A percentile compares a stretch with the other conserved stretches of the same genome.
These are phyloP conservation scores for Cheilosia variabilis DNA, from an alignment of 2,888 invertebrate genomes.

Conservation along the genomic window DNA sequence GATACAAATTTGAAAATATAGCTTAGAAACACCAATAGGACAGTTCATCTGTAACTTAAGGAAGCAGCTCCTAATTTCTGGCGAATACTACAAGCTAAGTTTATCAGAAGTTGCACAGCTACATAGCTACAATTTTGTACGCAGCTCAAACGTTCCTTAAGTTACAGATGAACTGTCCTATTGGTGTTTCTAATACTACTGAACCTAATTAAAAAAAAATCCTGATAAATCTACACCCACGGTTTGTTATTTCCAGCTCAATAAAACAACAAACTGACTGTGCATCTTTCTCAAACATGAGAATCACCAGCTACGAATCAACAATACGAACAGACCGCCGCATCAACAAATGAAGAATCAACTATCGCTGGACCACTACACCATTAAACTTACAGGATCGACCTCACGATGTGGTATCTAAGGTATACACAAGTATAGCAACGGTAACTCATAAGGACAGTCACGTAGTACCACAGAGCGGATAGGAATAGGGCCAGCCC, in stretches of 20 bases:
- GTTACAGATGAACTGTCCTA: too few relatives aligned
- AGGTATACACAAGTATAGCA: not conserved
- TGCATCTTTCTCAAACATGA: not conserved
- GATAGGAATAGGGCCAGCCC: constrained; percentile 59
- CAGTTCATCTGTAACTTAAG: too few relatives aligned
- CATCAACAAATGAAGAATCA: not conserved
- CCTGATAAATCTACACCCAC: not conserved
- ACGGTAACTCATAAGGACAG: constrained; percentile 64
- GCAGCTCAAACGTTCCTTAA: too few relatives aligned
- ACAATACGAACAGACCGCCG: not conserved
- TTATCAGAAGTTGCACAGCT: too few relatives aligned
- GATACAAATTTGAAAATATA: too few relatives aligned
- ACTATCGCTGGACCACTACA: not conserved
- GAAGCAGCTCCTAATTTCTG: too few relatives aligned
- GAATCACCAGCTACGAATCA: not conserved
- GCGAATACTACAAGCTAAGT: too few relatives aligned
- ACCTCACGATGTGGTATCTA: not conserved
- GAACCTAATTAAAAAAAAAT: constrained; percentile 2
- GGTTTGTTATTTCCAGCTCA: constrained; percentile 14
- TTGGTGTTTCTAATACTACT: too few relatives aligned
- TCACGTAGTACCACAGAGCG: constrained; percentile 61
- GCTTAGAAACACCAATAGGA: too few relatives aligned
- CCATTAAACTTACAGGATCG: constrained; percentile 11
- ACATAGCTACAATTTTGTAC: too few relatives aligned
- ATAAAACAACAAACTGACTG: not conserved